A percentile compares a stretch with the other conserved stretches of the same genome.
phyloP scores from a whole-genome alignment of 2,797 vertebrate species.

The Smutsia temminckii region DNA sequence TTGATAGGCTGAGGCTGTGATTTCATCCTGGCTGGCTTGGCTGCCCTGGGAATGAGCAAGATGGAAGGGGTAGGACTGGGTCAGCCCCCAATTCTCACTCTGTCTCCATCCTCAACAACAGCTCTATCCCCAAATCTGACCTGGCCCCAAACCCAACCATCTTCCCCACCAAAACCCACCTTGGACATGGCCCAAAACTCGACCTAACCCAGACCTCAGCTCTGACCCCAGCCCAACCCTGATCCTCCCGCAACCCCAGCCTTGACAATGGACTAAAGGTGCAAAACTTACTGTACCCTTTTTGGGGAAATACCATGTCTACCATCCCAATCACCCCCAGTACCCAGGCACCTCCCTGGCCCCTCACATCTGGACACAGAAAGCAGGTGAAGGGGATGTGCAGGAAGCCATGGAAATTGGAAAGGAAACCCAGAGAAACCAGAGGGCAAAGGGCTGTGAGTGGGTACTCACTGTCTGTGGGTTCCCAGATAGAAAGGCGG shows the following conservation, averaged over 20 bases:
- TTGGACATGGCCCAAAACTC: neutral
- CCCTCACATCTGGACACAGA: neutral
- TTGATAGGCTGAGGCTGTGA: slow-evolving; percentile 90
- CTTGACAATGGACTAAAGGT: neutral
- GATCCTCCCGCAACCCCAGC: neutral
- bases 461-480: neutral
- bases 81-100: neutral
- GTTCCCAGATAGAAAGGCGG: neutral
- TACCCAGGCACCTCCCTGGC: neutral
- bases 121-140: neutral
- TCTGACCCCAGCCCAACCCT: neutral
- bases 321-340: neutral
- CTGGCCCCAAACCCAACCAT: neutral
- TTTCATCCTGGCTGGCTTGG: slow-evolving; percentile 88
- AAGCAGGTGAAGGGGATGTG: neutral
- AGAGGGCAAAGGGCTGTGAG: neutral
- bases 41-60: slow-evolving; percentile 84
- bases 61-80: neutral
- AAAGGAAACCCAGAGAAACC: neutral
- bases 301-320: neutral
- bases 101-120: neutral
- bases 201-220: neutral
- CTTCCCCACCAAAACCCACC: neutral
- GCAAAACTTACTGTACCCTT: no score
- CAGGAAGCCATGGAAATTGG: neutral